Evolutionary conservation across 2,797 vertebrate species (phyloP), one percentile per base, ranked within the genome.

Genomic region (Mormyrops attenuatus): DNA sequence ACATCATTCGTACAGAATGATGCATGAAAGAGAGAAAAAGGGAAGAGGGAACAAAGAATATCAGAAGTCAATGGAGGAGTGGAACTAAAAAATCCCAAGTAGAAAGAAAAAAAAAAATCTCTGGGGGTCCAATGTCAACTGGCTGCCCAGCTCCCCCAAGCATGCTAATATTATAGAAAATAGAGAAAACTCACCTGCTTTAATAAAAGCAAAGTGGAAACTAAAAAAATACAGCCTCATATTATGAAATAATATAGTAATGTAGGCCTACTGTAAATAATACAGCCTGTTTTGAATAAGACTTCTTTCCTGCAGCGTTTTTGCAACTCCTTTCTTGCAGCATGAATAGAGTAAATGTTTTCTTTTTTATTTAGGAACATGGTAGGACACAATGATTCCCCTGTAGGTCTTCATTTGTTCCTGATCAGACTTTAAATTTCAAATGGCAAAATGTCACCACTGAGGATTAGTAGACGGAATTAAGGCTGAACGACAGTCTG

Each of bases 371-470:
- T 80, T 44, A 44, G 15, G 17, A 80, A 80, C 38, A 44, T 44
- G 73, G 73, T 44, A 44, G 17, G 38, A 80, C 38, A 44, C 17
- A 0, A 80, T 44, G 73, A 80, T 80, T 80, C 38, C 73, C 38
- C 73, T 44, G 7, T 8, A 44, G 38, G 38, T 80, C 73, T 77
- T 77, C 34, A 77, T 77, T 77, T 77, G 73, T 38, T 20, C 34
- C 73, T 80, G 73, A 80, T 20, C 15, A 80, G 73, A 80, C 73
- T 44, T 80, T 80, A 80, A 44, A 80, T 80, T 80, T 44, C 38
- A n/a, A 80, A 80, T 80, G 73, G 73, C 73, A 80, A 80, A 80
- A 80, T 80, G 73, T 80, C 73, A 80, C 73, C 73, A 44, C 73
- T 80, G 38, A 80, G 73, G 38, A 41, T 80, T 80, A 80, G 38